Evolutionary conservation across 2,113 vertebrate species (phyloP).

Genomic region (Corapipo altera): DNA sequence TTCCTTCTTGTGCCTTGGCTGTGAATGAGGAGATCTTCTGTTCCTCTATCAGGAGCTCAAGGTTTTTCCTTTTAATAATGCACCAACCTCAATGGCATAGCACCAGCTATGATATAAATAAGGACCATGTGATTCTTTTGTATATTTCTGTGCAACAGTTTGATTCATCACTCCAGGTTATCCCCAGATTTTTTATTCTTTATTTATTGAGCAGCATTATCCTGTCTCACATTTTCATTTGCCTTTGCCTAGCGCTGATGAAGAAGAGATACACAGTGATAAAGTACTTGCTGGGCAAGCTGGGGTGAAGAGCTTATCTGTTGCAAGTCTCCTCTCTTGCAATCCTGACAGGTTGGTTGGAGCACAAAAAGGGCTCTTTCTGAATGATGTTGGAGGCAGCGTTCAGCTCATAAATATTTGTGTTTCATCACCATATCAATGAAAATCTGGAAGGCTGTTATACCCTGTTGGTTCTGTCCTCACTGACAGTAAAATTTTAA

Average conservation of each 20-base stretch:
- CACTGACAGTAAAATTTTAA: constrained; percentile 63
- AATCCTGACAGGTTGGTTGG: background rate
- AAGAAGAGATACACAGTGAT: background rate
- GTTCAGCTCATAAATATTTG: constrained; percentile 67
- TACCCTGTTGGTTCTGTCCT: constrained; percentile 47
- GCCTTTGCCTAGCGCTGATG: background rate
- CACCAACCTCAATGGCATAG: background rate
- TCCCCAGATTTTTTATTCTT: background rate
- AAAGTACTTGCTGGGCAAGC: background rate
- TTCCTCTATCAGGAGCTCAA: background rate
- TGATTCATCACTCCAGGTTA: background rate
- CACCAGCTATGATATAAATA: background rate
- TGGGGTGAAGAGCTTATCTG: background rate
- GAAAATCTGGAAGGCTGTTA: constrained; percentile 41
- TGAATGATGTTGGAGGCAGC: constrained; percentile 21
- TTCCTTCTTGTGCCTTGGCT: background rate
- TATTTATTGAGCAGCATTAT: background rate
- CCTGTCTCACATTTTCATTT: background rate
- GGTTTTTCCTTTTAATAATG: background rate
- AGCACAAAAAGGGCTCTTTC: background rate
- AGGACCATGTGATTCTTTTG: background rate
- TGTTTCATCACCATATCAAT: constrained; percentile 54
- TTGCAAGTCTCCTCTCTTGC: background rate
- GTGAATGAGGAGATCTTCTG: background rate
- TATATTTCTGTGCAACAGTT: background rate